Base-by-base conservation (phyloP, 2,797 vertebrate species). In the Gouania willdenowi region DNA sequence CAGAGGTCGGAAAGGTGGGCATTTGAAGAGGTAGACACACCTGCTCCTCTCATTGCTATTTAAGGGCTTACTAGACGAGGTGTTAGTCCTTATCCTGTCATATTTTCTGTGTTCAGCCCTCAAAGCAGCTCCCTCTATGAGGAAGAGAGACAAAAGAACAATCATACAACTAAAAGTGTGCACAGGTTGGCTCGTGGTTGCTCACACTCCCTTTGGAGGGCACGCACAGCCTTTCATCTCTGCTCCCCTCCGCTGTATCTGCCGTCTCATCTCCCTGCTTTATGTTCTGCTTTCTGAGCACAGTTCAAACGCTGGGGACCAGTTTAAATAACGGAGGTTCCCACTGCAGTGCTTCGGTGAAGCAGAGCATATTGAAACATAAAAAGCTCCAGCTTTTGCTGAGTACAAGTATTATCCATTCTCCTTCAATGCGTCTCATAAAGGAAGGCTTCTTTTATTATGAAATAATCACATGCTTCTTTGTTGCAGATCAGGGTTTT, bases 291-390 rank as follows among this genome's bases (percentile, higher is more conserved):
- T 71, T 77, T 72, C 66, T 58, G 72, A 71, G 73, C 76, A 66
- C 55, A 75, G 72, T 75, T 80, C 77, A 73, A 82, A 77, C 79
- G 70, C 76, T 63, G 59, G 84, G 75, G 82, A 82, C 77, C 62
- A 75, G 75, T 84, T 78, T 75, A 77, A 75, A 81, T 68, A 67
- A 73, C 62, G 55, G 53, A 64, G 58, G 61, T 62, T 81, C 71
- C 72, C 74, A 45, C 46, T 76, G 63, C 65, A 66, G 41, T 33
- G 63, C 73, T 69, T 54, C 63, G 46, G 54, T 73, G 71, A 82
- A 78, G 43, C 56, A 66, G 46, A 75, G 67, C 68, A 39, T 57
- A 61, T 41, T 45, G 36, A 66, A 71, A 75, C 55, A 73, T 58
- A 66, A 74, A 77, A 77, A 58, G 58, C 50, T 47, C 33, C 16